These are phyloP conservation scores for Liparis tanakae DNA, from an alignment of 2,797 vertebrate species.

Conservation along the genomic window DNA sequence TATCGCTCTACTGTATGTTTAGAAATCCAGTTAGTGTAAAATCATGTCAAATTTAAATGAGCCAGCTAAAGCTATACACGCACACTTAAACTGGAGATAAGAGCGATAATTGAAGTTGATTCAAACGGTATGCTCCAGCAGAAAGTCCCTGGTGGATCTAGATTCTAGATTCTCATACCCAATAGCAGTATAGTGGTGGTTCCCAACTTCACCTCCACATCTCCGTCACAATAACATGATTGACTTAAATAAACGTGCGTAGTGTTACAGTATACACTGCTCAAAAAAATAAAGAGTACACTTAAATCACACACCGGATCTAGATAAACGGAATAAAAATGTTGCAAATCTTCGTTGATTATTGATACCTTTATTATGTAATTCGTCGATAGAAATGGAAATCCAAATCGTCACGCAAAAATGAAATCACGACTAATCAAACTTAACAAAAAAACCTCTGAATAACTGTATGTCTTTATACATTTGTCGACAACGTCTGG, in stretches of 20 bases:
- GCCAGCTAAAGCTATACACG: conserved; percentile 13
- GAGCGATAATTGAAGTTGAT: conserved; percentile 7
- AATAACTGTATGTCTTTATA: no score
- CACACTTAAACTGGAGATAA: conserved; percentile 24
- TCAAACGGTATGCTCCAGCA: conserved; percentile 20
- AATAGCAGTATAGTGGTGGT: no score
- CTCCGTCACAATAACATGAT: background rate
- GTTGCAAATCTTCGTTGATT: no score
- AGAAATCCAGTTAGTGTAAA: background rate
- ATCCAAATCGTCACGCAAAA: no score
- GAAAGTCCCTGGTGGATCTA: conserved; percentile 1
- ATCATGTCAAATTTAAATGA: conserved; percentile 48
- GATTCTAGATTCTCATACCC: conserved; percentile 17
- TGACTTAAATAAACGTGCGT: background rate
- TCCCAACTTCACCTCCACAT: background rate
- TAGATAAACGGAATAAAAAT: no score
- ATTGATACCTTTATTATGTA: no score
- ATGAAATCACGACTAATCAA: no score
- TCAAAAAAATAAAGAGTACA: no score
- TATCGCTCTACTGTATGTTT: conserved; percentile 14
- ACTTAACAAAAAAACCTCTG: no score
- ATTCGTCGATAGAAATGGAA: no score
- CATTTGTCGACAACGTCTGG: no score
- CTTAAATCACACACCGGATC: no score
- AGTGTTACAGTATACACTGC: background rate